Evolutionary conservation across 2,888 invertebrate genomes (phyloP).

Genomic region (Pachydiplax longipennis): DNA sequence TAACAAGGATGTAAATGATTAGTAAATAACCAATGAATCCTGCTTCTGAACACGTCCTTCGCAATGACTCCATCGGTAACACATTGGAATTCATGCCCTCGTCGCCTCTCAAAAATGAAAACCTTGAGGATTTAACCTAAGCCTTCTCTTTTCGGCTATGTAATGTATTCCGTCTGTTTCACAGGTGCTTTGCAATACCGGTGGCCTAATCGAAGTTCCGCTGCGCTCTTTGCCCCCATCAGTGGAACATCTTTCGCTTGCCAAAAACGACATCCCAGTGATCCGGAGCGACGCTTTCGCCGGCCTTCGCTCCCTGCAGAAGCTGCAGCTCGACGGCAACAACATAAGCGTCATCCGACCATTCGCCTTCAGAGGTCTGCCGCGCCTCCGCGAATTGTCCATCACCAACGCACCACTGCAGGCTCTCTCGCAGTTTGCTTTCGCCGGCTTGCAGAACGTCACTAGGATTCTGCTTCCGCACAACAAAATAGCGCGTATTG

Average conservation of each 20-base stretch:
- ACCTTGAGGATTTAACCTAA: too few species aligned
- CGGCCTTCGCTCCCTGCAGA: slow-evolving; percentile 79
- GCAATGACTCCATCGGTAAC: too few species aligned
- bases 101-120: too few species aligned
- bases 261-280: slow-evolving; percentile 83
- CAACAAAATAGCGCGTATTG: slow-evolving; percentile 72
- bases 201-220: slow-evolving; percentile 81
- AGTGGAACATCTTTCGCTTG: slow-evolving; percentile 84
- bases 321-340: slow-evolving; percentile 86
- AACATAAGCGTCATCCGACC: slow-evolving; percentile 83
- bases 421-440: slow-evolving; percentile 82
- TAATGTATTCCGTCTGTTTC: slow-evolving; percentile 47
- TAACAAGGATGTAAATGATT: too few species aligned
- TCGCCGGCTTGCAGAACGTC: slow-evolving; percentile 83
- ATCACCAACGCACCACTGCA: slow-evolving; percentile 87
- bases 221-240: slow-evolving; percentile 75
- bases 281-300: slow-evolving; percentile 84
- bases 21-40: too few species aligned
- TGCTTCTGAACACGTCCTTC: too few species aligned
- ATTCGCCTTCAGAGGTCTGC: slow-evolving; percentile 85
- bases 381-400: slow-evolving; percentile 78
- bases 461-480: slow-evolving; percentile 73
- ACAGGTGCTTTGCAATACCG: slow-evolving; percentile 89
- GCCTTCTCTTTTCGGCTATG: too few species aligned
- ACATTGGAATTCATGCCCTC: too few species aligned